Percentiles rank a stretch among this genome's conserved stretches.
Evolutionary conservation across 2,888 invertebrate species (phyloP).

Genomic region (Acanthosoma haemorrhoidale): DNA sequence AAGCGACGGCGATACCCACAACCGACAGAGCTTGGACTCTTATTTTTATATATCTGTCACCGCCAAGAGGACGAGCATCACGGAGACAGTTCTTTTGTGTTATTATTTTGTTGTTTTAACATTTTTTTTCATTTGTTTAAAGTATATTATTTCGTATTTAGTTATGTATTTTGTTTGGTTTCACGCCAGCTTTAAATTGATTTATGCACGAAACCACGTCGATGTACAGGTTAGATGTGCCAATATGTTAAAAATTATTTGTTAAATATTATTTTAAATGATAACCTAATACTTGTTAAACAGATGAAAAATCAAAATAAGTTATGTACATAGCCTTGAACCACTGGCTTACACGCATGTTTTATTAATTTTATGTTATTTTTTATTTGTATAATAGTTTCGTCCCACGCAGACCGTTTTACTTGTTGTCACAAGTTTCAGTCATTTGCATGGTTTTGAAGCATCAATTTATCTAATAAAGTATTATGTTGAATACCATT

Average conservation of each 20-base stretch:
- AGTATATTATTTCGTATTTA: conserved; percentile 10
- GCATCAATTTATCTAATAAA: conserved; percentile 1
- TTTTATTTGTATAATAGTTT: conserved; percentile 22
- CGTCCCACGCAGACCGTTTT: conserved; percentile 31
- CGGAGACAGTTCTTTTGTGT: conserved; percentile 21
- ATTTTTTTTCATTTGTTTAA: background rate
- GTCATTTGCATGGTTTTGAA: conserved; percentile 26
- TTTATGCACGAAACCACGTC: conserved; percentile 30
- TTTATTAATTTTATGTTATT: background rate
- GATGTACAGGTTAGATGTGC: conserved; percentile 29
- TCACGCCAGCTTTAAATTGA: conserved; percentile 29
- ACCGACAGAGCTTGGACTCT: conserved; percentile 25
- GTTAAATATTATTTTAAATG: background rate
- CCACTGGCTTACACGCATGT: conserved; percentile 36
- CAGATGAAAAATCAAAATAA: background rate
- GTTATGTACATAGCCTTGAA: conserved; percentile 34
- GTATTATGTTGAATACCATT: conserved; percentile 13
- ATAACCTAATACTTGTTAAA: background rate
- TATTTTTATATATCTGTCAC: conserved; percentile 6
- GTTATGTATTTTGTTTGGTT: conserved; percentile 26
- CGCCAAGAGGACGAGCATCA: conserved; percentile 21
- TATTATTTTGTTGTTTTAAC: conserved; percentile 11
- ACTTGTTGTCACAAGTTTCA: conserved; percentile 24
- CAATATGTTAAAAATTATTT: conserved; percentile 18
- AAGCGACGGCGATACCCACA: conserved; percentile 27